phyloP scores from a whole-genome alignment of 2,797 vertebrate species.

The Anolis apletophallus region DNA sequence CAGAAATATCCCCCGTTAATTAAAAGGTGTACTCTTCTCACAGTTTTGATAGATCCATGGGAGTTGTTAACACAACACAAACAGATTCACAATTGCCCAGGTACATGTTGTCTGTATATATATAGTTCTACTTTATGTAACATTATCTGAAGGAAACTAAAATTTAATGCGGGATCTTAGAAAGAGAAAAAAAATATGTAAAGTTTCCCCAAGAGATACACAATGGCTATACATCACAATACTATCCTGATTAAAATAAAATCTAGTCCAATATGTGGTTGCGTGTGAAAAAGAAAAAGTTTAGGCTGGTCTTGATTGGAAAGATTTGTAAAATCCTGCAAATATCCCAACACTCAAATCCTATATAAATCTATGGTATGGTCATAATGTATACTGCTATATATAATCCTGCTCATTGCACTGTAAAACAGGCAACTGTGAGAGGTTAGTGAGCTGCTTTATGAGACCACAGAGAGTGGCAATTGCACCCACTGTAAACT shows the following conservation, averaged over 20 bases:
- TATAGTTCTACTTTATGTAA: slow-evolving; percentile 36
- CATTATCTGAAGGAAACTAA: slow-evolving; percentile 6
- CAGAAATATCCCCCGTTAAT: slow-evolving; percentile 70
- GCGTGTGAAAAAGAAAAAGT: background rate
- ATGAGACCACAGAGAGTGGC: no score
- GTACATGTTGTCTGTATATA: slow-evolving; percentile 48
- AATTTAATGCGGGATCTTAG: slow-evolving; percentile 45
- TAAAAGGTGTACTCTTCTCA: slow-evolving; percentile 66
- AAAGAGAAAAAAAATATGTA: slow-evolving; percentile 35
- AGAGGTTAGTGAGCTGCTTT: no score
- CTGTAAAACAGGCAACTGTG: no score
- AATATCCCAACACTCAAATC: no score
- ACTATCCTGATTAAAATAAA: background rate
- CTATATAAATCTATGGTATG: background rate
- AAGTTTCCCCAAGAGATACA: slow-evolving; percentile 36
- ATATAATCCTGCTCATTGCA: background rate
- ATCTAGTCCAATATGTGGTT: background rate
- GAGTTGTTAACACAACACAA: slow-evolving; percentile 59
- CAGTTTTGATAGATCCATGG: slow-evolving; percentile 67
- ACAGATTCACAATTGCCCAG: slow-evolving; percentile 65
- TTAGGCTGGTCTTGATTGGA: background rate
- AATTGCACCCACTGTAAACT: no score
- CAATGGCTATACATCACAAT: background rate
- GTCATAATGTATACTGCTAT: background rate
- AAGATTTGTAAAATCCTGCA: no score